A percentile compares a stretch with the other conserved stretches of the same genome.
phyloP scores from a whole-genome alignment of 1,140 invertebrate genomes.

The Drosophila pallidifrons region DNA sequence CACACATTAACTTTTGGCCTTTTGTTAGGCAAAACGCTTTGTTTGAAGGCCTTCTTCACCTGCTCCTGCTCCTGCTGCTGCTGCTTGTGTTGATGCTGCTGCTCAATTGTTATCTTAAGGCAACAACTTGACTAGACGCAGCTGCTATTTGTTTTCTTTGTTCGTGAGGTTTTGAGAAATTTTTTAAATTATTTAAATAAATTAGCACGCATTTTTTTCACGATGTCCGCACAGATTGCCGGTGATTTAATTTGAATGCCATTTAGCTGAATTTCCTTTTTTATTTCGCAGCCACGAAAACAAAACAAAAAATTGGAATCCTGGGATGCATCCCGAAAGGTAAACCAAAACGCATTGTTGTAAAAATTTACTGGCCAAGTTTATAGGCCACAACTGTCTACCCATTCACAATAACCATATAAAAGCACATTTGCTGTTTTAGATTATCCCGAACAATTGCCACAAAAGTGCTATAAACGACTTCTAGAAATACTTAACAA shows the following conservation, averaged over 20 bases:
- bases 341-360: slow-evolving; percentile 57
- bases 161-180: background rate
- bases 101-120: slow-evolving; percentile 55
- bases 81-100: background rate
- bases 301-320: slow-evolving; percentile 23
- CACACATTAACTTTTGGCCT: slow-evolving; percentile 81
- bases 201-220: slow-evolving; percentile 64
- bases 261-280: slow-evolving; percentile 63
- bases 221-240: slow-evolving; percentile 58
- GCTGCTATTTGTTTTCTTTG: slow-evolving; percentile 59
- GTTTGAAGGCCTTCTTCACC: slow-evolving; percentile 47
- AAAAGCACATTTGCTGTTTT: slow-evolving; percentile 29
- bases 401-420: slow-evolving; percentile 48
- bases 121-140: slow-evolving; percentile 65
- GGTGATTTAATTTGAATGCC: slow-evolving; percentile 76
- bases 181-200: slow-evolving; percentile 83
- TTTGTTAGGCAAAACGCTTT: slow-evolving; percentile 71
- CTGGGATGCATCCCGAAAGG: slow-evolving; percentile 52
- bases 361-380: slow-evolving; percentile 74
- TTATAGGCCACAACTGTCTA: slow-evolving; percentile 74
- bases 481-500: slow-evolving; percentile 31
- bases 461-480: slow-evolving; percentile 46
- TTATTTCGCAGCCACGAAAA: slow-evolving; percentile 2
- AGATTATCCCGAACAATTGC: slow-evolving; percentile 40
- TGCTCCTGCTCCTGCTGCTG: background rate